These are phyloP conservation scores for Petrocephalus microphthalmus DNA, from an alignment of 2,113 vertebrate species.

Conservation along the genomic window DNA sequence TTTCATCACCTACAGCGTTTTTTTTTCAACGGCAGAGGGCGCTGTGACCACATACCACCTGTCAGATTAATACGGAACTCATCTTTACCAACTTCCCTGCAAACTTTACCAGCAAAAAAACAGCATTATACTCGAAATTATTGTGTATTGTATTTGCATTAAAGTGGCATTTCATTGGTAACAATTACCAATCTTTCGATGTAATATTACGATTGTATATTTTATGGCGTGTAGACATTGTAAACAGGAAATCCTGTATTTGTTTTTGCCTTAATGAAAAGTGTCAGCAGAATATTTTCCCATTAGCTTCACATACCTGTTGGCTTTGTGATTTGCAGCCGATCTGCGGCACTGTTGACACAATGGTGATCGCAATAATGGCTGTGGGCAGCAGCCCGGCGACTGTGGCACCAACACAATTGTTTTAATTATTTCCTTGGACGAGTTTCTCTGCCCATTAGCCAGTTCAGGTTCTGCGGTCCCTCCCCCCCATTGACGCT, in stretches of 20 bases:
- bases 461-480: not conserved
- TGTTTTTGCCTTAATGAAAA: not conserved
- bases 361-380: not conserved
- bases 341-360: not conserved
- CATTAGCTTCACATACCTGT: not conserved
- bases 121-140: not conserved
- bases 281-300: not conserved
- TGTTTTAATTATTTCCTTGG: conserved; percentile 2
- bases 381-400: not conserved
- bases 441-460: conserved; percentile 1
- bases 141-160: not conserved
- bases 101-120: not conserved
- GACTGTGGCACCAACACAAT: not conserved
- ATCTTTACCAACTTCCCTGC: not conserved
- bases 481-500: not conserved
- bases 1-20: not conserved
- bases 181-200: not conserved
- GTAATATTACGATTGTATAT: not conserved
- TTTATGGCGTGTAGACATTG: not conserved
- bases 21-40: conserved; percentile 12
- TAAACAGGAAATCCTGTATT: not conserved
- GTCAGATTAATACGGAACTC: not conserved
- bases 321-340: not conserved
- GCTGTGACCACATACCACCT: not conserved
- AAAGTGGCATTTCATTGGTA: not conserved